phyloP scores from a whole-genome alignment of 92 coral and sea anemone genomes.

The Palythoa grandis region DNA sequence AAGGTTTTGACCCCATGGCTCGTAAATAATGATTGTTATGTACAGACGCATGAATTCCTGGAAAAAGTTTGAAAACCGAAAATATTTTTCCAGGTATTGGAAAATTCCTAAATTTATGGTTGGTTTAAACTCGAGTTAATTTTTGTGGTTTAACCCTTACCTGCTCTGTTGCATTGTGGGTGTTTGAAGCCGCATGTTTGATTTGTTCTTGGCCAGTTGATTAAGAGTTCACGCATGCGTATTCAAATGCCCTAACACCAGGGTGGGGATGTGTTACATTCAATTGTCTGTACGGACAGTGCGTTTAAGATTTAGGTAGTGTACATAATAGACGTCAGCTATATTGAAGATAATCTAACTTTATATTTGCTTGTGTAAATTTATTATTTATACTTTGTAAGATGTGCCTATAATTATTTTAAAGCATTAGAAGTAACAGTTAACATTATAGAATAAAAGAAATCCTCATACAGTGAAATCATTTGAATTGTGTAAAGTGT shows the following conservation, averaged over 20 bases:
- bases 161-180: no score
- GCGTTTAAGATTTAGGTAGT: not conserved
- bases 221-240: no score
- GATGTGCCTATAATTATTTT: not conserved
- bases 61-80: not conserved
- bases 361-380: constrained; percentile 16
- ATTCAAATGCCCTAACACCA: no score
- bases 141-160: no score
- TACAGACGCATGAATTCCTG: not conserved
- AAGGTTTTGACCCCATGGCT: not conserved
- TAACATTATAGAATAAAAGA: not conserved
- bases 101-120: not conserved
- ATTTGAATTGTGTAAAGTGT: not conserved
- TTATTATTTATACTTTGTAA: constrained; percentile 29
- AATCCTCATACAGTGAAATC: not conserved
- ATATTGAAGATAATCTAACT: not conserved
- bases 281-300: no score
- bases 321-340: constrained; percentile 6
- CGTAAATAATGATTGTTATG: not conserved
- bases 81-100: not conserved
- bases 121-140: not conserved
- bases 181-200: no score
- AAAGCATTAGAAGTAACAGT: not conserved
- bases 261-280: no score
- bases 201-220: no score